phyloP scores from a whole-genome alignment of 2,888 invertebrate species.

The Diachrysia chrysitis region DNA sequence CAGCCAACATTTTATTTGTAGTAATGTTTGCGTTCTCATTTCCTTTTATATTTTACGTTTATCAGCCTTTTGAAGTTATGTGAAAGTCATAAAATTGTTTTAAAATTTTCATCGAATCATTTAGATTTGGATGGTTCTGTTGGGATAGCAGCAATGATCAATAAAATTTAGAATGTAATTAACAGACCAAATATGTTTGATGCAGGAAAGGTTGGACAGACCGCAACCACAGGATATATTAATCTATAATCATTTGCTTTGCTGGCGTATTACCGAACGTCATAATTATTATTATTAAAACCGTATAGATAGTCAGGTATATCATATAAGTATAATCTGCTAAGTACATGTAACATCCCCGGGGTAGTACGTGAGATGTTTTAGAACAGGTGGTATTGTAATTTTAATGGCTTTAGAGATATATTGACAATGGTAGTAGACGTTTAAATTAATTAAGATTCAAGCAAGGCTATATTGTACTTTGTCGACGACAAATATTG shows the following conservation, averaged over 20 bases:
- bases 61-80: neutral
- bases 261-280: neutral
- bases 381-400: neutral
- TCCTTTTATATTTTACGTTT: neutral
- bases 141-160: neutral
- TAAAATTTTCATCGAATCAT: neutral
- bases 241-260: conserved; percentile 11
- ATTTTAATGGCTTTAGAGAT: neutral
- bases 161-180: conserved; percentile 23
- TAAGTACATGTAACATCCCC: neutral
- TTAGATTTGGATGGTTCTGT: neutral
- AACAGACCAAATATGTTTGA: conserved; percentile 13
- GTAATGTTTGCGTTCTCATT: too few species aligned
- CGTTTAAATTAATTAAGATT: neutral
- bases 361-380: neutral
- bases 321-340: neutral
- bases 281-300: neutral
- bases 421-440: neutral
- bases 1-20: too few species aligned
- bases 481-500: neutral
- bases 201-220: conserved; percentile 20
- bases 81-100: neutral
- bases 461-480: neutral
- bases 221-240: conserved; percentile 34
- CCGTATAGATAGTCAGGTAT: neutral